Conservation (phyloP, 2,888 invertebrate genomes). For the Achlya flavicornis region DNA sequence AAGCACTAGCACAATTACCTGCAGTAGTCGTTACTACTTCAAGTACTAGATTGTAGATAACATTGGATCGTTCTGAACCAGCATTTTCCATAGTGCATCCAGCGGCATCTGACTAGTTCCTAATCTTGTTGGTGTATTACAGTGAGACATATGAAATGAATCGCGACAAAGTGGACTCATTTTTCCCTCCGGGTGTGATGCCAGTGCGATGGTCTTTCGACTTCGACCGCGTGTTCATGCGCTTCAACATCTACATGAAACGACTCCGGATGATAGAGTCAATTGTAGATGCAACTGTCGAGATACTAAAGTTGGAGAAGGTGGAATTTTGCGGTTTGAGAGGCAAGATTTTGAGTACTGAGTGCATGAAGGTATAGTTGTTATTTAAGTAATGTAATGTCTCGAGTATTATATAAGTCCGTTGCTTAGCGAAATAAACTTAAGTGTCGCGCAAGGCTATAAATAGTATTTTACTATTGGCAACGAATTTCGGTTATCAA, state of each 20-base stretch:
- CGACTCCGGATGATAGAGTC: constrained; percentile 86
- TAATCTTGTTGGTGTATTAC: constrained; percentile 24
- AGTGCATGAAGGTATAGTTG: constrained; percentile 69
- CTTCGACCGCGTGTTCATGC: constrained; percentile 87
- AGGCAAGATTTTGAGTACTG: constrained; percentile 84
- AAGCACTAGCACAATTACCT: too few species aligned
- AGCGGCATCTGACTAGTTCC: background rate
- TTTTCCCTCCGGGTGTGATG: constrained; percentile 81
- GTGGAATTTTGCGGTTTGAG: constrained; percentile 89
- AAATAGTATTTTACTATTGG: too few species aligned
- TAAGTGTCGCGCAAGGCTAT: too few species aligned
- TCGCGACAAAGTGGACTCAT: constrained; percentile 79
- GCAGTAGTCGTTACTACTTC: too few species aligned
- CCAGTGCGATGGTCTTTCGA: constrained; percentile 91
- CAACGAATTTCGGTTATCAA: too few species aligned
- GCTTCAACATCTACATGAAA: constrained; percentile 85
- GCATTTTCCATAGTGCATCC: too few species aligned
- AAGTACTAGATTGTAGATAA: too few species aligned
- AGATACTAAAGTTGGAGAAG: constrained; percentile 94
- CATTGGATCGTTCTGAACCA: too few species aligned
- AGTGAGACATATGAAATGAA: constrained; percentile 81
- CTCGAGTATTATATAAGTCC: too few species aligned
- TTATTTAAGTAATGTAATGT: background rate
- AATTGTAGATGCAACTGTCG: constrained; percentile 90
- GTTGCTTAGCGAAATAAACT: too few species aligned